Evolutionary conservation across 2,797 vertebrate species (phyloP).

Genomic region (Cheirogaleus major): DNA sequence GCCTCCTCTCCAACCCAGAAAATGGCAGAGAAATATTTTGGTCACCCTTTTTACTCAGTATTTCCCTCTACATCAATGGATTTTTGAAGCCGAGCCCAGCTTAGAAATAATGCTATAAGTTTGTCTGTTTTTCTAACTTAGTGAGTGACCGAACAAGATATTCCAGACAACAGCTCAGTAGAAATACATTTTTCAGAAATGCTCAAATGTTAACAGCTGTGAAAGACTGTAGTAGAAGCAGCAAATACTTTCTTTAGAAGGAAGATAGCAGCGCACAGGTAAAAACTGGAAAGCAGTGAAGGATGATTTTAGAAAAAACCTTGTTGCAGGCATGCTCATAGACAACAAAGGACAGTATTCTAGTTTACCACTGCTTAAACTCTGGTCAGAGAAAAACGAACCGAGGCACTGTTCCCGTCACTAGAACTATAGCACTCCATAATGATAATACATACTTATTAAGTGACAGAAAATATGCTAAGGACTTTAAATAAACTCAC

Average conservation of each 20-base stretch:
- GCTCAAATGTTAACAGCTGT: conserved; percentile 63
- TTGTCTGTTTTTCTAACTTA: conserved; percentile 72
- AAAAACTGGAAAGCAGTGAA: conserved; percentile 5
- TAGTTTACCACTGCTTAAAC: not conserved
- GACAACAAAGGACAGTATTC: not conserved
- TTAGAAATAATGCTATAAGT: conserved; percentile 64
- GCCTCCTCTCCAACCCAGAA: conserved; percentile 64
- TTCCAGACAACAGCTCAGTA: conserved; percentile 68
- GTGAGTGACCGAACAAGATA: conserved; percentile 66
- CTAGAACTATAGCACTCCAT: not conserved
- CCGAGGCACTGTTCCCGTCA: not conserved
- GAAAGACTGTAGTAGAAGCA: conserved; percentile 46
- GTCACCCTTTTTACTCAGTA: conserved; percentile 51
- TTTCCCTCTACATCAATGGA: conserved; percentile 58
- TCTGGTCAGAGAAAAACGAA: not conserved
- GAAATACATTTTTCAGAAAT: conserved; percentile 67
- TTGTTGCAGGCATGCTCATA: not conserved
- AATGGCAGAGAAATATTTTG: conserved; percentile 22
- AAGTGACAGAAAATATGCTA: not conserved
- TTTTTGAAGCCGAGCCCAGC: conserved; percentile 75
- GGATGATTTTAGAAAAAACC: conserved; percentile 36
- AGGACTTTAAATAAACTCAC: not conserved
- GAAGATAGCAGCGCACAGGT: conserved; percentile 32
- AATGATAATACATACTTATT: not conserved
- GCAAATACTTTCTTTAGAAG: not conserved